phyloP scores from a whole-genome alignment of 2,888 invertebrate species.

The Amphiduros pacificus region DNA sequence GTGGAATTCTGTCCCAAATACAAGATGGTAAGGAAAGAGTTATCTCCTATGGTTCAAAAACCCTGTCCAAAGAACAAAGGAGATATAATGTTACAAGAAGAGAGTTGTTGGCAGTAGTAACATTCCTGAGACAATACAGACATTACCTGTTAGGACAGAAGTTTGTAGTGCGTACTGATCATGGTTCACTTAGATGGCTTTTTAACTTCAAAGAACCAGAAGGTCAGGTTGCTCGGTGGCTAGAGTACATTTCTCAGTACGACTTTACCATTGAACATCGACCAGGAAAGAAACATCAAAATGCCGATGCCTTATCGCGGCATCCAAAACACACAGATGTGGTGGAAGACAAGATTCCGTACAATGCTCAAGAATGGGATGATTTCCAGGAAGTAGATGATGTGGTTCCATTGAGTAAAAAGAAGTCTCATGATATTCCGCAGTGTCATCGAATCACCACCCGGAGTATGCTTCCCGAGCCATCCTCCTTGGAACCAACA shows the following conservation, averaged over 20 bases:
- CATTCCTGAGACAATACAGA: constrained; percentile 21
- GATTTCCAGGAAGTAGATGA: not conserved
- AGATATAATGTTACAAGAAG: constrained; percentile 22
- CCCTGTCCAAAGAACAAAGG: constrained; percentile 22
- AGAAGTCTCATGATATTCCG: no score
- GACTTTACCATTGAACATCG: constrained; percentile 18
- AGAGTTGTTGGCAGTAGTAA: constrained; percentile 28
- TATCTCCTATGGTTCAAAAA: constrained; percentile 25
- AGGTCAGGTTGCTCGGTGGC: constrained; percentile 27
- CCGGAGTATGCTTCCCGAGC: no score
- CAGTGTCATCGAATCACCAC: no score
- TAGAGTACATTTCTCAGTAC: constrained; percentile 17
- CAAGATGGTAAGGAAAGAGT: constrained; percentile 17
- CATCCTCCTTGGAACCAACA: no score
- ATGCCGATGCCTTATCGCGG: constrained; percentile 26
- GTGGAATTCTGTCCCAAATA: constrained; percentile 24
- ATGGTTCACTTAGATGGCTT: constrained; percentile 26
- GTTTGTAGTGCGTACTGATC: constrained; percentile 21
- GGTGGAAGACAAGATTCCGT: not conserved
- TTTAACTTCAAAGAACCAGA: constrained; percentile 17
- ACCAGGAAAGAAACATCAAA: constrained; percentile 18
- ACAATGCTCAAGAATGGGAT: not conserved
- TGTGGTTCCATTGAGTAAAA: no score
- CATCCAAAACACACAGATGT: not conserved
- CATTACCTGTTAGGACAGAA: constrained; percentile 22